phyloP scores from a whole-genome alignment of 2,888 invertebrate genomes.

The Eulithis prunata region DNA sequence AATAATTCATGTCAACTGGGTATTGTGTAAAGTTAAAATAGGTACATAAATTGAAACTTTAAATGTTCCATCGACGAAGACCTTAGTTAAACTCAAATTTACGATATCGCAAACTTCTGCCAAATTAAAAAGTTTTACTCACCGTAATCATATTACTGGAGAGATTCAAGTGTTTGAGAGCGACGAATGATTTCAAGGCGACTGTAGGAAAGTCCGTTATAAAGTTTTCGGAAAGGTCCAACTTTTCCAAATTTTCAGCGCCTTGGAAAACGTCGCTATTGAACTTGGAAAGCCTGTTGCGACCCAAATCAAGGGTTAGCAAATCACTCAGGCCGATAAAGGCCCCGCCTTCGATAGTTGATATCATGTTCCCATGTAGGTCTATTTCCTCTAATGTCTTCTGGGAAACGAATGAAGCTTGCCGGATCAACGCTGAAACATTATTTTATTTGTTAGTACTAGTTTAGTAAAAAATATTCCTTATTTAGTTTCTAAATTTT shows the following conservation, averaged over 20 bases:
- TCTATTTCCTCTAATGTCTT: constrained; percentile 89
- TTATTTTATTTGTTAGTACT: constrained; percentile 8
- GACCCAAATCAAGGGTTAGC: constrained; percentile 88
- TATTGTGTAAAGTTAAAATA: constrained; percentile 28
- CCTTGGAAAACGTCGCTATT: constrained; percentile 94
- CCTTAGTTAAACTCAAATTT: constrained; percentile 38
- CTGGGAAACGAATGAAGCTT: constrained; percentile 88
- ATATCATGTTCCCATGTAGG: constrained; percentile 91
- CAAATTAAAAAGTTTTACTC: constrained; percentile 54
- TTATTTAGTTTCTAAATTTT: no score
- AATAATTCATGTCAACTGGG: constrained; percentile 15
- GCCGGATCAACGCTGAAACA: constrained; percentile 86
- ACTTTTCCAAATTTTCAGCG: constrained; percentile 88
- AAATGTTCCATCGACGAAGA: constrained; percentile 36
- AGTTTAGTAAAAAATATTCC: no score
- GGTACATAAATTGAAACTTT: constrained; percentile 35
- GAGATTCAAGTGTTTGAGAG: constrained; percentile 90
- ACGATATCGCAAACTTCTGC: constrained; percentile 39
- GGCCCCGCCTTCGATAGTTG: constrained; percentile 89
- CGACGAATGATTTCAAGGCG: constrained; percentile 88
- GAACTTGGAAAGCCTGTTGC: constrained; percentile 91
- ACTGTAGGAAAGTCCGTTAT: constrained; percentile 92
- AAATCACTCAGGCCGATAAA: constrained; percentile 88
- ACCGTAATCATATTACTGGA: constrained; percentile 95
- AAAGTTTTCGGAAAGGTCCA: constrained; percentile 95